Percentiles rank a stretch among this genome's conserved stretches.
phyloP scores from a whole-genome alignment of 2,888 invertebrate species.

The Reticulitermes lucifugus region DNA sequence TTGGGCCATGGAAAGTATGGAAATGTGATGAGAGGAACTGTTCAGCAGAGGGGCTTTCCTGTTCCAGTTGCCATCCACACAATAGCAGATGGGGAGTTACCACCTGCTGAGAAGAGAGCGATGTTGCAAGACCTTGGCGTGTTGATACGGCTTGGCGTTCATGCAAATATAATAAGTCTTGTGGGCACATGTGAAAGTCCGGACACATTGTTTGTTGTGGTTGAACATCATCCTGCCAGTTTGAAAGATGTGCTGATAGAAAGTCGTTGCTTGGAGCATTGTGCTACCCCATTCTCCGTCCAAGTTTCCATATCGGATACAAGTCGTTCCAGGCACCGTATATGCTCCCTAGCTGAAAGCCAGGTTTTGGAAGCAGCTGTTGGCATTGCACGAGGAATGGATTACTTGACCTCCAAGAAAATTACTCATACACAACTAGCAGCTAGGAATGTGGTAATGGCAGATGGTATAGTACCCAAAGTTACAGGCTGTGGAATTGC shows the following conservation, averaged over 20 bases:
- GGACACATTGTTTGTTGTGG: constrained; percentile 78
- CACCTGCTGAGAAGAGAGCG: constrained; percentile 63
- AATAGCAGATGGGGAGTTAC: constrained; percentile 69
- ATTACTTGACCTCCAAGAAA: constrained; percentile 68
- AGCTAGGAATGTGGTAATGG: constrained; percentile 77
- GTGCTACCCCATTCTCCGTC: constrained; percentile 60
- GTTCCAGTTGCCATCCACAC: constrained; percentile 74
- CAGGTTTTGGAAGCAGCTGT: constrained; percentile 73
- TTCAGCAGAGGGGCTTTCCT: constrained; percentile 71
- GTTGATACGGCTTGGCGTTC: constrained; percentile 75
- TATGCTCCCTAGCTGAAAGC: constrained; percentile 71
- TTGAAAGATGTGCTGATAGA: constrained; percentile 71
- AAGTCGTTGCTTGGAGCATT: constrained; percentile 67
- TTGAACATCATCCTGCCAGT: constrained; percentile 76
- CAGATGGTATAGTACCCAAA: constrained; percentile 75
- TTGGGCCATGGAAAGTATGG: constrained; percentile 84
- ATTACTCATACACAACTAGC: constrained; percentile 78
- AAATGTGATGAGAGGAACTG: constrained; percentile 77
- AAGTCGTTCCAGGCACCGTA: constrained; percentile 46
- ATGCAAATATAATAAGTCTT: constrained; percentile 78
- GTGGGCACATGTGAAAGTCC: constrained; percentile 84
- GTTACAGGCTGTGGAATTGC: constrained; percentile 81
- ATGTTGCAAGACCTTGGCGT: constrained; percentile 79
- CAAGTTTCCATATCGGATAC: constrained; percentile 63
- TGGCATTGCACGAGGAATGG: constrained; percentile 79